These are phyloP conservation scores for Cyprinus carpio DNA, from an alignment of 2,113 vertebrate species.

Conservation along the genomic window DNA sequence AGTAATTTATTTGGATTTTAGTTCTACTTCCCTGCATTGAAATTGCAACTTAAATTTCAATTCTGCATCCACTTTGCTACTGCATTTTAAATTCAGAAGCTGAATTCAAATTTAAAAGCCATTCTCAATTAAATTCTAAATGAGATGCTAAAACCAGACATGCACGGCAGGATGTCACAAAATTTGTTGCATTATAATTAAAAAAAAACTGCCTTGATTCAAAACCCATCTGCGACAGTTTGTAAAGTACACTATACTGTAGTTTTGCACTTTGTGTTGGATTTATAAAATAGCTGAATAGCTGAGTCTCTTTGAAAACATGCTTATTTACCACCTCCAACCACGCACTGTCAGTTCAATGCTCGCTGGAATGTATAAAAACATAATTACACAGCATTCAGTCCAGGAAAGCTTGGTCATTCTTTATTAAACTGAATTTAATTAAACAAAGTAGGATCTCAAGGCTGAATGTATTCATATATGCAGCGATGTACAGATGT, in stretches of 20 bases:
- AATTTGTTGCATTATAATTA: background rate
- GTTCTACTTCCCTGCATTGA: background rate
- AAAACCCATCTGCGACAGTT: background rate
- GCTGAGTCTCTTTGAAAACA: background rate
- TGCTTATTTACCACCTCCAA: background rate
- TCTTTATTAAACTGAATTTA: background rate
- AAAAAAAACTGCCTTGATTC: background rate
- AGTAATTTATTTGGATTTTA: background rate
- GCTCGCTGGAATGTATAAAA: conserved; percentile 14
- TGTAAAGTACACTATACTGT: background rate
- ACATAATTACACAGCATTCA: conserved; percentile 1
- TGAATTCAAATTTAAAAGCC: too few species aligned
- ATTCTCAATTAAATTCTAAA: background rate
- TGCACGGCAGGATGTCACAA: background rate
- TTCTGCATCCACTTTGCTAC: background rate
- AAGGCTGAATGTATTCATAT: background rate
- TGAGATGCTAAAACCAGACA: background rate
- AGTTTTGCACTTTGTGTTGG: background rate
- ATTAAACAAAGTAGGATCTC: background rate
- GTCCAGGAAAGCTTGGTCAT: background rate
- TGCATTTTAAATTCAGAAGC: too few species aligned
- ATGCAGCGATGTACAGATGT: background rate
- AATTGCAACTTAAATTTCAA: background rate
- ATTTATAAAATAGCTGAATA: background rate
- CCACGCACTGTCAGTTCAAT: background rate